Conservation (phyloP, 1,140 invertebrate species). For the Papilio glaucus region DNA sequence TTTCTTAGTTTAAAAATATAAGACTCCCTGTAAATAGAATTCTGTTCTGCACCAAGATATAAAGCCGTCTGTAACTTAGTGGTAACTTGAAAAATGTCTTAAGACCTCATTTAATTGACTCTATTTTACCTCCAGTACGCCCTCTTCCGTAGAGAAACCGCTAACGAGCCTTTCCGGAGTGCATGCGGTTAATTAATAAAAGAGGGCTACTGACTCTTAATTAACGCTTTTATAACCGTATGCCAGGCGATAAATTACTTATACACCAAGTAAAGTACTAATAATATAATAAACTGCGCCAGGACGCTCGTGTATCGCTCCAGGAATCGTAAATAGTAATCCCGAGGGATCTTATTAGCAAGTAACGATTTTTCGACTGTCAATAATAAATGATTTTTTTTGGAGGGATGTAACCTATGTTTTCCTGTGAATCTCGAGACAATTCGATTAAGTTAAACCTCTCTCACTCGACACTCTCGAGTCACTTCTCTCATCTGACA, state of each 20-base stretch:
- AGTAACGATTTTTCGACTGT: background rate
- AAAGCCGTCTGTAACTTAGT: too few species aligned
- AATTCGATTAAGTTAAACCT: too few species aligned
- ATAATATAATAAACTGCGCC: background rate
- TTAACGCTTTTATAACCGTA: background rate
- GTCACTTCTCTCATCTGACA: too few species aligned
- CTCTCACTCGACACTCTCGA: too few species aligned
- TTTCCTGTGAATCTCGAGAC: too few species aligned
- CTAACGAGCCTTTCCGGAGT: background rate
- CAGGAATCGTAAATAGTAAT: background rate
- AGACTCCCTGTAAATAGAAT: background rate
- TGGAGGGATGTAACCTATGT: too few species aligned
- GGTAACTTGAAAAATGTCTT: background rate
- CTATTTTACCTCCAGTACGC: background rate
- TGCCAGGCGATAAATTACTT: background rate
- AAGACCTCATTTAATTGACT: background rate
- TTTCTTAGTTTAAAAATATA: background rate
- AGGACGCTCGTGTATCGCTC: background rate
- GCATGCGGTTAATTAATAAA: slow-evolving; percentile 3
- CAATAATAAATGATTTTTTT: background rate
- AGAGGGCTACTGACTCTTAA: background rate
- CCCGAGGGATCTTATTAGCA: slow-evolving; percentile 10
- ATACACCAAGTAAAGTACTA: background rate
- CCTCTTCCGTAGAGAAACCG: background rate
- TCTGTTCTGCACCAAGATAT: background rate